These are phyloP conservation scores for Magallana nippona DNA, from an alignment of 2,888 invertebrate species.

Conservation along the genomic window DNA sequence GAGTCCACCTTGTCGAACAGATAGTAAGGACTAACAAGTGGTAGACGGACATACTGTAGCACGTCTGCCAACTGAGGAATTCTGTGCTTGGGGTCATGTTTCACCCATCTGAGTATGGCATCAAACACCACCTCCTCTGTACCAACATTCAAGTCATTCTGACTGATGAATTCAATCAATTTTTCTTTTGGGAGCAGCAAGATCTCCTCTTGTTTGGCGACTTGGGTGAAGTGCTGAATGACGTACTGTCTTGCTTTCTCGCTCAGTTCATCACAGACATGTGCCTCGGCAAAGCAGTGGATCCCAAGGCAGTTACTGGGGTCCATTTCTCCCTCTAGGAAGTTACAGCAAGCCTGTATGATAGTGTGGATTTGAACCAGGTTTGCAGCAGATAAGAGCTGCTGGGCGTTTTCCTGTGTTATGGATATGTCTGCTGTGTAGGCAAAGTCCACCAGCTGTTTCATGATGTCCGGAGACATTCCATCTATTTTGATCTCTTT, in stretches of 20 bases:
- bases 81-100: constrained; percentile 73
- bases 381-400: constrained; percentile 80
- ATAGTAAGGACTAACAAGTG: constrained; percentile 81
- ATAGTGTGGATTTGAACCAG: constrained; percentile 80
- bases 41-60: constrained; percentile 80
- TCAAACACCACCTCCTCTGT: constrained; percentile 81
- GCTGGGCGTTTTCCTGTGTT: constrained; percentile 80
- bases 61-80: constrained; percentile 66
- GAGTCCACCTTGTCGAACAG: constrained; percentile 80
- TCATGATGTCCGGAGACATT: constrained; percentile 79
- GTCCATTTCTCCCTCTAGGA: constrained; percentile 81
- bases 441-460: constrained; percentile 80
- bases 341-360: constrained; percentile 80
- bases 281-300: constrained; percentile 81
- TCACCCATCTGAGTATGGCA: constrained; percentile 80
- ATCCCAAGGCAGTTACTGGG: constrained; percentile 81
- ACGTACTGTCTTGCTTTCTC: constrained; percentile 79
- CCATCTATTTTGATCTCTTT: constrained; percentile 80
- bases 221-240: constrained; percentile 66
- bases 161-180: constrained; percentile 80
- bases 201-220: constrained; percentile 70
- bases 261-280: constrained; percentile 80
- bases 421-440: constrained; percentile 79
- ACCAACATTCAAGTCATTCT: constrained; percentile 80
- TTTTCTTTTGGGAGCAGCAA: constrained; percentile 77